Percentiles rank a stretch among this genome's conserved stretches.
phyloP scores from a whole-genome alignment of 2,888 invertebrate genomes.

The Flexamia atlantica region DNA sequence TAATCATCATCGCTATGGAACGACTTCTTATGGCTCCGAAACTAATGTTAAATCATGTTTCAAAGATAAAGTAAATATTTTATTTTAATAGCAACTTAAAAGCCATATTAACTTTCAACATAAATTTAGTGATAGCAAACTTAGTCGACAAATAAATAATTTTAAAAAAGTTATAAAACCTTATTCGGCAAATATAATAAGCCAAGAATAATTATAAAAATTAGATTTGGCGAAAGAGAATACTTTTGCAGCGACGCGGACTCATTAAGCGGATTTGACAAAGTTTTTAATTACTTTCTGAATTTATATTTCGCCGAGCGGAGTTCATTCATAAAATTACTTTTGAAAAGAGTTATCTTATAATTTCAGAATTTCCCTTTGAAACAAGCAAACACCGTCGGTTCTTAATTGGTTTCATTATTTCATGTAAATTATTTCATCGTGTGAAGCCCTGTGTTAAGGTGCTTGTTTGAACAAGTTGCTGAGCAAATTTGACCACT shows the following conservation, averaged over 20 bases:
- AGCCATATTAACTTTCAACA: too few relatives aligned
- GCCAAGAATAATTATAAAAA: constrained; percentile 13
- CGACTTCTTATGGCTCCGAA: too few relatives aligned
- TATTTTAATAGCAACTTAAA: too few relatives aligned
- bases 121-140: too few relatives aligned
- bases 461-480: constrained; percentile 16
- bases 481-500: constrained; percentile 4
- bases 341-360: constrained; percentile 53
- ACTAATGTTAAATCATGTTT: too few relatives aligned
- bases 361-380: constrained; percentile 44
- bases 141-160: neutral
- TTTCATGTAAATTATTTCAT: constrained; percentile 49
- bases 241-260: constrained; percentile 47
- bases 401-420: constrained; percentile 52
- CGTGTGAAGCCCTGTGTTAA: constrained; percentile 46
- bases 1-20: too few relatives aligned
- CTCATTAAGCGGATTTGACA: constrained; percentile 48
- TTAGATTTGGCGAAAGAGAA: constrained; percentile 14
- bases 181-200: constrained; percentile 23
- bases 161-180: too few relatives aligned
- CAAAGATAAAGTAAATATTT: too few relatives aligned
- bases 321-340: constrained; percentile 57
- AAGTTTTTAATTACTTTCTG: constrained; percentile 52
- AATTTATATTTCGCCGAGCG: constrained; percentile 50
- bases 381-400: constrained; percentile 49